These are phyloP conservation scores for Agrilus mali DNA, from an alignment of 2,888 invertebrate species.

Conservation along the genomic window DNA sequence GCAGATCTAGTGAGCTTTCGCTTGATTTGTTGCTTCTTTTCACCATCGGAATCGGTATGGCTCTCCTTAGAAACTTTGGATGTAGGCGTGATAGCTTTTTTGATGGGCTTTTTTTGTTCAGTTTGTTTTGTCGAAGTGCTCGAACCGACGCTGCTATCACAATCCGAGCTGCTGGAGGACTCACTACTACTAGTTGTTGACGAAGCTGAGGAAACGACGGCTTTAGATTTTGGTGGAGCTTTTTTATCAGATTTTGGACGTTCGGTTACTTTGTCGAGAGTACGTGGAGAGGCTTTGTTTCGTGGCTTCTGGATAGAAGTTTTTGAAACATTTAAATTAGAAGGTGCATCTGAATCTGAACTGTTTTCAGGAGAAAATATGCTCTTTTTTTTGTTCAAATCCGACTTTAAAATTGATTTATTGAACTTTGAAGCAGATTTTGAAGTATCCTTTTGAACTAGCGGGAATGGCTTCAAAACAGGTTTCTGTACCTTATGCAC, in stretches of 20 bases:
- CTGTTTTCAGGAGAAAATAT: slow-evolving; percentile 74
- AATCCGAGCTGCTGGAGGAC: slow-evolving; percentile 27
- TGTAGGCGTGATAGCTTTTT: slow-evolving; percentile 22
- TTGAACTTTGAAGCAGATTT: slow-evolving; percentile 5
- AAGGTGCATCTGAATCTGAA: slow-evolving; percentile 44
- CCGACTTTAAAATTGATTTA: slow-evolving; percentile 15
- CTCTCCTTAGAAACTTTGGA: slow-evolving; percentile 16
- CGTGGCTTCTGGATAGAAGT: slow-evolving; percentile 30
- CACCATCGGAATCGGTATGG: slow-evolving; percentile 28
- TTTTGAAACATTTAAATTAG: slow-evolving; percentile 32
- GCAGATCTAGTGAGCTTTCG: slow-evolving; percentile 59
- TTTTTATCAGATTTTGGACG: slow-evolving; percentile 24
- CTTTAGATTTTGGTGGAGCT: slow-evolving; percentile 48
- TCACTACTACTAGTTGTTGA: slow-evolving; percentile 28
- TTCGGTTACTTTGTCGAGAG: slow-evolving; percentile 27
- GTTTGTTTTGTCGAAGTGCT: slow-evolving; percentile 15
- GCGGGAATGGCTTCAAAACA: background rate
- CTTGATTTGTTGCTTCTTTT: slow-evolving; percentile 32
- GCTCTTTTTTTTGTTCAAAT: slow-evolving; percentile 52
- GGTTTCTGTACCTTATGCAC: slow-evolving; percentile 8
- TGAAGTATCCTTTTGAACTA: background rate
- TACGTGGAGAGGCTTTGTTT: slow-evolving; percentile 30
- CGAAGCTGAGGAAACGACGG: slow-evolving; percentile 40
- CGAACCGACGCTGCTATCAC: slow-evolving; percentile 26
- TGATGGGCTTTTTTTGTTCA: slow-evolving; percentile 21